Evolutionary conservation across 2,113 vertebrate genomes (phyloP), one percentile per base, ranked within the genome.

Genomic region (Chroicocephalus ridibundus): DNA sequence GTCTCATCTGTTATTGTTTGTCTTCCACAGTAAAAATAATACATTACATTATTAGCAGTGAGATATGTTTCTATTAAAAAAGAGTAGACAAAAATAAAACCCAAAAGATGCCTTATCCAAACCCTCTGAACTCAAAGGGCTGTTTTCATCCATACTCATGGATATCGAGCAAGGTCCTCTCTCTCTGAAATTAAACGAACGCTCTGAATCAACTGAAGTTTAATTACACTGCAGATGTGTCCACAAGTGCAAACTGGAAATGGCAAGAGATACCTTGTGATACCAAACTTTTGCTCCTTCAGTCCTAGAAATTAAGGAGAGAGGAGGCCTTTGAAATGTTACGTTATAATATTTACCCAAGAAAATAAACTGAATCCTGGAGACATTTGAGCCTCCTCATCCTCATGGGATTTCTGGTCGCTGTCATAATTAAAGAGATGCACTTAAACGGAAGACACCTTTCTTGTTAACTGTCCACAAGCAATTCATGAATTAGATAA

Each of bases 361-460:
- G 55, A 79, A 79, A 86, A 69, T 46, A 79, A 95, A 87, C 15
- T 55, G 42, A 69, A 76, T 64, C 49, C 65, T 58, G 86, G 36
- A 71, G 62, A 64, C 0, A 0, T 68, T 62, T 62, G 55, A 80
- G 78, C 55, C 2, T 7, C 46, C 38, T 93, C 34, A 26, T 34
- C 31, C 86, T 80, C 49, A 5, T 44, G 62, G 62, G 86, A 65
- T 90, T 89, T 82, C 65, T 60, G 51, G 24, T 77, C 74, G 82
- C 74, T 44, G 44, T 44, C 72, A 87, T 87, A 95, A 95, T 91
- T 91, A 94, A 10, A 79, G 69, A 86, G 79, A 82, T 75, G 52
- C 79, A 85, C 77, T 84, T 4, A 51, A 78, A 52, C 21, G 17
- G n/a, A 18, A 4, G 14, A 49, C 13, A n/a, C 54, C 15, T 89